Base-by-base conservation (phyloP, 1,140 invertebrate genomes). In the Acyrthosiphon pisum region DNA sequence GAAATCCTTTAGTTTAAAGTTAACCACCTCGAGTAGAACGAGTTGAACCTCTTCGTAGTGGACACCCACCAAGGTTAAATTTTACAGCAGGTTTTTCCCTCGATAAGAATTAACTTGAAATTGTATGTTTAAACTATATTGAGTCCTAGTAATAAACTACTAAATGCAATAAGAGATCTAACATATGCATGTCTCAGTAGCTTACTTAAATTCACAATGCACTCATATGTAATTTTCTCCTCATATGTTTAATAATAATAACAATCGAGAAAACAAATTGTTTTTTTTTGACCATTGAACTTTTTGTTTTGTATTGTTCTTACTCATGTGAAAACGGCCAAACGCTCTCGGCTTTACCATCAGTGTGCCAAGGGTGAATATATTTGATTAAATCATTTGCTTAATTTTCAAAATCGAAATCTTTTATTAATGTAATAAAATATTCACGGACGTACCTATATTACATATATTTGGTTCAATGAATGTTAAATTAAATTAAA, bases 1-100 rank as follows among this genome's bases (percentile, higher is more conserved):
- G 91, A 93, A 93, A 93, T 93, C 91, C 91, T 93, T 93, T 86
- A 86, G 4, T 44, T 37, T 26, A 53, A 84, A 84, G 76, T 81
- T 37, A 92, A 92, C 76, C 7, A 56, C 91, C 48, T 93, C 91
- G 76, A 26, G 11, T 44, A 93, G 48, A 93, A 93, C 91, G n/a
- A 93, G 91, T 93, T 83, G 48, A 83, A 93, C 91, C 76, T 93
- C 81, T 93, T 86, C 46, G 26, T 22, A 83, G 48, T 83, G 76
- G 18, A 41, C 76, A 84, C 91, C 68, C 14, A 30, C 6, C 68
- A 93, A 86, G 68, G 91, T 86, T 22, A 53, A 93, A n/a, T 93
- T 44, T 7, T 68, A 90, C 41, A 90, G 89, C 89, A 60, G 89
- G 89, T 90, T 90, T 90, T 60, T 30, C 56, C 37, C 56, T 44